Evolutionary conservation across 2,113 vertebrate species (phyloP), one percentile per base, ranked within the genome.

Genomic region (Neodontobutis hainanensis): DNA sequence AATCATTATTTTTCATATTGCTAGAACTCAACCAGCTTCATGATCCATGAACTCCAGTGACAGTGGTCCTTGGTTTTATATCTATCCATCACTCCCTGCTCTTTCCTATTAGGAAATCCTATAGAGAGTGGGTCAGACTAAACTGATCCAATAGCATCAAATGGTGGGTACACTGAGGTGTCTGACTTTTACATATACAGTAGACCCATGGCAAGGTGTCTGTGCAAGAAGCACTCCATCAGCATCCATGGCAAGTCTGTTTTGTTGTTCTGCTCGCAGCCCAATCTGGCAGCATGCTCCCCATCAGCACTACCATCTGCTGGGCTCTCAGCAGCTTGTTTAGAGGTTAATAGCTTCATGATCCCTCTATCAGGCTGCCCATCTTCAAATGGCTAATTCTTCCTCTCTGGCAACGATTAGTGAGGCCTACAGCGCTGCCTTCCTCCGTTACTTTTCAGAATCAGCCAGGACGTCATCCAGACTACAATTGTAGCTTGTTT

Each of bases 251-350:
- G 69, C 38, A 63, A 70, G 73, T 53, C 73, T 65, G 77, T 63
- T 55, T 61, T 67, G 73, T 65, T 62, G 52, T 56, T 68, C 68
- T 70, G 66, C 78, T 82, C 60, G 34, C 53, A 81, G 68, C 74
- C 79, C 70, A 84, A 68, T 78, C 87, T 90, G 87, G 84, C 87
- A 81, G 52, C 75, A 36, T 14, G 11, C 73, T 86, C 63, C 58
- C 83, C 85, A 87, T 85, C 85, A 78, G 83, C 75, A 67, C 75
- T 6, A 63, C 88, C 90, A 89, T 91, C 87, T 91, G 83, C 83
- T 78, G 73, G 81, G 88, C 84, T 87, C 84, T 86, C 85, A 88
- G 88, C 88, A 88, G 90, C 89, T 89, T 91, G 86, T 92, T 91
- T 86, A 70, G 78, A 89, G 89, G 90, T 86, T 84, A 90, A 90